These are phyloP conservation scores for Leptodactylus fallax DNA, from an alignment of 2,797 vertebrate species.

Conservation along the genomic window DNA sequence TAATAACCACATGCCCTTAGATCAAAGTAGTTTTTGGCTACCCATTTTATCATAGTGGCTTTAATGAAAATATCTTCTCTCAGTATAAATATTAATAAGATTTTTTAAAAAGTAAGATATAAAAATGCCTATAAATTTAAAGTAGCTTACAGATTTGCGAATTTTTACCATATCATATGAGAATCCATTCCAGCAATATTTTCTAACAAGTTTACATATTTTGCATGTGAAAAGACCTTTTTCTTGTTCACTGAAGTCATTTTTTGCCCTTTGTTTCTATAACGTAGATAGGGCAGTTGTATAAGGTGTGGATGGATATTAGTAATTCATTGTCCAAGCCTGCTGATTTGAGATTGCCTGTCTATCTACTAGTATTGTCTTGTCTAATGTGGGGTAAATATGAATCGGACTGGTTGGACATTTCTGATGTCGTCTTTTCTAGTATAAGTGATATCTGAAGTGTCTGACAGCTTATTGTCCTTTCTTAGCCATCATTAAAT, in stretches of 20 bases:
- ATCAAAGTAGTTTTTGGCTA: constrained; percentile 47
- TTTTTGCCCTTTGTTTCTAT: too few species aligned
- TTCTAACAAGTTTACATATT: too few species aligned
- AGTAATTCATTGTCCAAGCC: background rate
- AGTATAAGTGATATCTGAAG: too few species aligned
- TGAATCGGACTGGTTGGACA: background rate
- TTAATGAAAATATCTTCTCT: constrained; percentile 43
- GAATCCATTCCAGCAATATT: too few species aligned
- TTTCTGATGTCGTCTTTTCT: too few species aligned
- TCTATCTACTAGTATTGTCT: background rate
- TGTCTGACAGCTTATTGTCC: too few species aligned
- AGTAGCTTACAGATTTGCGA: background rate
- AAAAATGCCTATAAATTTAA: background rate
- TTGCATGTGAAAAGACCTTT: background rate
- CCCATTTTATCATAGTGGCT: constrained; percentile 16
- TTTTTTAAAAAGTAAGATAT: background rate
- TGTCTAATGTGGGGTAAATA: background rate
- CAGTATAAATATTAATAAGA: constrained; percentile 22
- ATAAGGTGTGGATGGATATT: background rate
- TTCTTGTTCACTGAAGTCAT: background rate
- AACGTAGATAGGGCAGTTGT: too few species aligned
- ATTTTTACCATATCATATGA: background rate
- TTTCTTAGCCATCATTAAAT: background rate
- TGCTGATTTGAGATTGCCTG: background rate
- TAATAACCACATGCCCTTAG: constrained; percentile 61